Percentiles rank a stretch among this genome's conserved stretches.
Evolutionary conservation across 2,113 vertebrate genomes (phyloP).

Genomic region (Poecile atricapillus): DNA sequence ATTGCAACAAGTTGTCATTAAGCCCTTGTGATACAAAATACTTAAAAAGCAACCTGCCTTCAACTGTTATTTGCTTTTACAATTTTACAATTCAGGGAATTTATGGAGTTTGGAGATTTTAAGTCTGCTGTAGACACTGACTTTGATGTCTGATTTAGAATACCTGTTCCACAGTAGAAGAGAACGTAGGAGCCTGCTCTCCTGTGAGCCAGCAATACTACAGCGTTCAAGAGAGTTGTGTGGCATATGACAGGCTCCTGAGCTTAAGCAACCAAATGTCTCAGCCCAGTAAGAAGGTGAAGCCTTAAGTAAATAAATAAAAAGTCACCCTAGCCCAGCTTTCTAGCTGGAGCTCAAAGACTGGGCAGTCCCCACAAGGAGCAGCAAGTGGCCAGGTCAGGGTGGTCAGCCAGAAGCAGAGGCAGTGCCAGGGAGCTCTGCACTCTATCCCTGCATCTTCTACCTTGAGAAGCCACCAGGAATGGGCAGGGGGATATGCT

Average conservation of each 20-base stretch:
- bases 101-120: background rate
- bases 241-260: background rate
- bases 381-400: fast-evolving
- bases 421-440: background rate
- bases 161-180: background rate
- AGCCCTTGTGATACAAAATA: background rate
- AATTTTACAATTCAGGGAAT: background rate
- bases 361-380: background rate
- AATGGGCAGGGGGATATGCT: background rate
- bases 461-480: background rate
- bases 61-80: background rate
- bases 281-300: background rate
- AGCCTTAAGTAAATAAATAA: background rate
- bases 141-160: background rate
- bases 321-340: fast-evolving
- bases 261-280: background rate
- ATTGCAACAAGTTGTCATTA: background rate
- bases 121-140: background rate
- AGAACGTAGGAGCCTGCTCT: background rate
- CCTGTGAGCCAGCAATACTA: background rate
- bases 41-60: background rate
- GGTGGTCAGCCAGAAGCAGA: background rate
- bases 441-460: background rate
- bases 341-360: background rate
- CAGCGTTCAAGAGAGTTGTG: background rate